phyloP scores from a whole-genome alignment of 2,113 vertebrate genomes.

The Scortum barcoo region DNA sequence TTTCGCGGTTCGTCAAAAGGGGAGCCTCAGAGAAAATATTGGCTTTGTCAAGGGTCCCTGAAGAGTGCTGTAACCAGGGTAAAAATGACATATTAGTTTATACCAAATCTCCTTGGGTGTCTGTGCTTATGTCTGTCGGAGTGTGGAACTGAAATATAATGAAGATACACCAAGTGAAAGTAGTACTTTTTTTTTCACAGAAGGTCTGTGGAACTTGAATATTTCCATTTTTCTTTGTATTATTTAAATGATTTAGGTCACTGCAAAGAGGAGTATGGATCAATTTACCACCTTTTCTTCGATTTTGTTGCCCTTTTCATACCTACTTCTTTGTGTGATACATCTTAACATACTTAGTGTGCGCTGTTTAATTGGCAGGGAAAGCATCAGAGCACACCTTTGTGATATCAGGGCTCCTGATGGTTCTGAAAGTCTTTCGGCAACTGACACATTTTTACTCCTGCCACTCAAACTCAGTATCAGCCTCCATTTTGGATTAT shows the following conservation, averaged over 20 bases:
- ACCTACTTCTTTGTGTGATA: not conserved
- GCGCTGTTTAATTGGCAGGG: constrained; percentile 7
- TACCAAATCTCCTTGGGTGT: constrained; percentile 4
- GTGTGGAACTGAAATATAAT: constrained; percentile 11
- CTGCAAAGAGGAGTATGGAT: not conserved
- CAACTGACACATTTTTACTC: constrained; percentile 4
- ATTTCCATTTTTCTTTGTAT: not conserved
- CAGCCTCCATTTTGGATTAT: not conserved
- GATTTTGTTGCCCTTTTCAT: constrained; percentile 12
- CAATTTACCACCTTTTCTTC: not conserved
- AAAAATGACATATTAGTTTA: constrained; percentile 59
- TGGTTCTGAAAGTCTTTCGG: constrained; percentile 20
- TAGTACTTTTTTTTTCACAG: not conserved
- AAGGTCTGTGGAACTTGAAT: not conserved
- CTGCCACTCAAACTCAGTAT: not conserved
- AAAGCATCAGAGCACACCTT: not conserved
- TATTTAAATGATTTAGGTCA: not conserved
- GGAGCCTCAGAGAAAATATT: constrained; percentile 56
- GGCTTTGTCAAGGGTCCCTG: constrained; percentile 63
- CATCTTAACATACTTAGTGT: not conserved
- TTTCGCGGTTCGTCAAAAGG: constrained; percentile 42
- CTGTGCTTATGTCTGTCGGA: constrained; percentile 20
- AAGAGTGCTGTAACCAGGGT: constrained; percentile 56
- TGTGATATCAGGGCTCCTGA: not conserved
- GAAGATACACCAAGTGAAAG: constrained; percentile 8